Percentiles rank a stretch among this genome's conserved stretches.
Conservation (phyloP, 2,797 vertebrate species). For the Neosalanx taihuensis region DNA sequence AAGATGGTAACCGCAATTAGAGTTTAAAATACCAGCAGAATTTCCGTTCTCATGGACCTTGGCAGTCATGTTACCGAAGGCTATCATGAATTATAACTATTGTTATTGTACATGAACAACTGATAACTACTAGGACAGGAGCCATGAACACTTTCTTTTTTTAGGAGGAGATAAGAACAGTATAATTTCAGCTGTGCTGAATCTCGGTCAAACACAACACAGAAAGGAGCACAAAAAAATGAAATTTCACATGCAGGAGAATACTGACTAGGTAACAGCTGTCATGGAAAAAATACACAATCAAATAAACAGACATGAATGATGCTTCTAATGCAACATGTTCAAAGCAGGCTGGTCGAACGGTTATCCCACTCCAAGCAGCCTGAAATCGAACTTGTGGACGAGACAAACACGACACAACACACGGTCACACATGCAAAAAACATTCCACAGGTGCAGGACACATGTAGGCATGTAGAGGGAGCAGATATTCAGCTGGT, state of each 20-base stretch:
- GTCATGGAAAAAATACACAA: not conserved
- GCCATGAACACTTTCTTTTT: not conserved
- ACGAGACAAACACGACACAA: constrained; percentile 3
- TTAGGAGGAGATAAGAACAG: too few species aligned
- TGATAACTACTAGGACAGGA: not conserved
- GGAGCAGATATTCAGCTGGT: not conserved
- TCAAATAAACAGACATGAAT: too few species aligned
- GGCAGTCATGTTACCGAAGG: not conserved
- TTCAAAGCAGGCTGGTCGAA: not conserved
- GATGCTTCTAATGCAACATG: not conserved
- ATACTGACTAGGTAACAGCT: not conserved
- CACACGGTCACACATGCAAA: constrained; percentile 37
- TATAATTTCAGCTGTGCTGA: not conserved
- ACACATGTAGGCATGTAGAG: not conserved
- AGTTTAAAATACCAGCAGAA: too few species aligned
- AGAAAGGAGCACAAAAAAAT: constrained; percentile 1
- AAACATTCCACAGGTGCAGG: not conserved
- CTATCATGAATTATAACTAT: not conserved
- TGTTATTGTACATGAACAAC: not conserved
- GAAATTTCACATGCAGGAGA: not conserved
- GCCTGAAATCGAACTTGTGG: not conserved
- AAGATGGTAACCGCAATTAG: not conserved
- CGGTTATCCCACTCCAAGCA: too few species aligned
- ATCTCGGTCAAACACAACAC: not conserved
- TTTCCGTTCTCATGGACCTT: too few species aligned